Conservation (phyloP, 2,797 vertebrate genomes). For the Naso thynnoides region DNA sequence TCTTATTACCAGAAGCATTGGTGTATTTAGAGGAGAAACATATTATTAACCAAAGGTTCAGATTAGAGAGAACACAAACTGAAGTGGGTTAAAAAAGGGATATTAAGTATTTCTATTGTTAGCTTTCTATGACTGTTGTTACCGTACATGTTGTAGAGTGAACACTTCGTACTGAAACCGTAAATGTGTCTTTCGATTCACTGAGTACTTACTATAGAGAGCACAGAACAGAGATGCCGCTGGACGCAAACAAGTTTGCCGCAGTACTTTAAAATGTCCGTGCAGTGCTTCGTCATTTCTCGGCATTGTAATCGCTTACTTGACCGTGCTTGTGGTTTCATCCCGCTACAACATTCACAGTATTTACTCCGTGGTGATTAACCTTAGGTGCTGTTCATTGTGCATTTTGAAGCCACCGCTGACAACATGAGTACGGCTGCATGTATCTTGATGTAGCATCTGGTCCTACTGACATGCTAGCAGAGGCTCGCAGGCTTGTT, state of each 20-base stretch:
- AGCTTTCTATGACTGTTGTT: slow-evolving; percentile 58
- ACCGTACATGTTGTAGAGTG: slow-evolving; percentile 48
- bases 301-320: slow-evolving; percentile 29
- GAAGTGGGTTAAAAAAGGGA: slow-evolving; percentile 41
- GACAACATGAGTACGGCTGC: slow-evolving; percentile 22
- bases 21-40: slow-evolving; percentile 23
- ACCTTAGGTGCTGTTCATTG: slow-evolving; percentile 26
- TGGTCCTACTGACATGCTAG: neutral
- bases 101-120: slow-evolving; percentile 18
- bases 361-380: slow-evolving; percentile 31
- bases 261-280: slow-evolving; percentile 28
- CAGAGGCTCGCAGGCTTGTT: neutral
- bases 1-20: slow-evolving; percentile 18
- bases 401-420: slow-evolving; percentile 30
- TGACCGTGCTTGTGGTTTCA: slow-evolving; percentile 34
- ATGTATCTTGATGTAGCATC: slow-evolving; percentile 36
- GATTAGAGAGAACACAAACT: neutral
- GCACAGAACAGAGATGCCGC: slow-evolving; percentile 22
- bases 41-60: slow-evolving; percentile 39
- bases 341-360: slow-evolving; percentile 11
- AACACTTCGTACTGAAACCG: slow-evolving; percentile 69
- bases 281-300: slow-evolving; percentile 33
- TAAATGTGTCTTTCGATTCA: slow-evolving; percentile 78
- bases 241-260: neutral
- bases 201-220: slow-evolving; percentile 64